Evolutionary conservation across 1,140 invertebrate species (phyloP).

Genomic region (Atta cephalotes): DNA sequence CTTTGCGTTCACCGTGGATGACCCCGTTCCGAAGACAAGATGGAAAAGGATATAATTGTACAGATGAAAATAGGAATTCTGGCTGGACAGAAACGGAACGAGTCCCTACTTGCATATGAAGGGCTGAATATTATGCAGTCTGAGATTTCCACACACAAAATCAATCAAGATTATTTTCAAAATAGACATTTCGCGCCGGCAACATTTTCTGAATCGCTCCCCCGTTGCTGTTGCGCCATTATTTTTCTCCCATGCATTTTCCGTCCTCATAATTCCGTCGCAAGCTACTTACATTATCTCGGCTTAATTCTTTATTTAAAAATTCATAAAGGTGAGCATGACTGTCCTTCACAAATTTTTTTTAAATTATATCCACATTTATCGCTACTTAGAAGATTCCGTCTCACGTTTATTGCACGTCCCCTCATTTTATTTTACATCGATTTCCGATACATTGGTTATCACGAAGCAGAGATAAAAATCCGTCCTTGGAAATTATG

Average conservation of each 20-base stretch:
- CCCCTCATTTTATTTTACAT: constrained; percentile 43
- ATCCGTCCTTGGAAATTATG: constrained; percentile 36
- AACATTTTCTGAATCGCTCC: neutral
- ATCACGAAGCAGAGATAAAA: constrained; percentile 50
- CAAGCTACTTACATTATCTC: neutral
- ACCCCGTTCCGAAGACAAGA: constrained; percentile 47
- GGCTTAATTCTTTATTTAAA: constrained; percentile 39
- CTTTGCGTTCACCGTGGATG: constrained; percentile 20
- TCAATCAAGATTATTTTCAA: constrained; percentile 19
- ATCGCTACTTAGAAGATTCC: constrained; percentile 12
- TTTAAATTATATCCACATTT: constrained; percentile 36
- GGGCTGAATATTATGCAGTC: constrained; percentile 7
- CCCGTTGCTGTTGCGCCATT: neutral
- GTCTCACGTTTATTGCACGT: constrained; percentile 33
- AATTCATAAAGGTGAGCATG: neutral
- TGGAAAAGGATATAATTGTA: constrained; percentile 48
- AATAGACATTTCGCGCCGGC: neutral
- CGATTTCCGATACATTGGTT: constrained; percentile 55
- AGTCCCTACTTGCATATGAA: neutral
- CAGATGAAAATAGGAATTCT: constrained; percentile 53
- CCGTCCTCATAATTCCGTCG: neutral
- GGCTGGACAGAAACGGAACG: constrained; percentile 11
- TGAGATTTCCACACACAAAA: constrained; percentile 16
- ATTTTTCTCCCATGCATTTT: neutral
- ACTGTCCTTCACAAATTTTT: constrained; percentile 6